Evolutionary conservation across 2,797 vertebrate species (phyloP).

Genomic region (Melopsittacus undulatus): DNA sequence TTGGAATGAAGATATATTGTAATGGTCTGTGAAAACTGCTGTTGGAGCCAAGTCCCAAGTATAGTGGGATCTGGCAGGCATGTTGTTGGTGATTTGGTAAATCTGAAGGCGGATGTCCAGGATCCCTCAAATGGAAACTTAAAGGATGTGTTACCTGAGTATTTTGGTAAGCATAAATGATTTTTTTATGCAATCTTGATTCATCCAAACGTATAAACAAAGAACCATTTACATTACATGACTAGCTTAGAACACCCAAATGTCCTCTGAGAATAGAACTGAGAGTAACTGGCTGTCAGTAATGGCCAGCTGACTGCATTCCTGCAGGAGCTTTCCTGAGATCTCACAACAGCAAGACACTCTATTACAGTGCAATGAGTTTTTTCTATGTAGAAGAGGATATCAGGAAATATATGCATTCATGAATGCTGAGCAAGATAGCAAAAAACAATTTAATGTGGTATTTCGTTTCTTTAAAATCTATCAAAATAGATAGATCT

Average conservation of each 20-base stretch:
- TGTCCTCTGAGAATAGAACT: neutral
- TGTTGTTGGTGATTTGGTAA: neutral
- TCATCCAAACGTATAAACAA: neutral
- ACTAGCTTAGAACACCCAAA: neutral
- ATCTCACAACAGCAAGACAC: neutral
- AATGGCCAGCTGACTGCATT: neutral
- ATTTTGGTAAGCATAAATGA: neutral
- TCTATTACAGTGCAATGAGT: fast-evolving
- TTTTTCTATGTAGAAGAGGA: neutral
- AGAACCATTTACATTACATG: neutral
- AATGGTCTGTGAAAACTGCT: neutral
- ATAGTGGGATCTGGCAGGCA: neutral
- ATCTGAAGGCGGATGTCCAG: neutral
- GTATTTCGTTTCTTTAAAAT: neutral
- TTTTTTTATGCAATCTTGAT: neutral
- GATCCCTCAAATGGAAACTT: neutral
- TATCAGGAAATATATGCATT: neutral
- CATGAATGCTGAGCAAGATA: neutral
- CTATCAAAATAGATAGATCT: neutral
- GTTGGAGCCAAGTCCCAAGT: neutral
- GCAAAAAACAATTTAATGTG: neutral
- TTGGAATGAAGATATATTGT: neutral
- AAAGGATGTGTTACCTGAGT: neutral
- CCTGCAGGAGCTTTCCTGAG: neutral
- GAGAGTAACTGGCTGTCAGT: neutral